Conservation (phyloP, 2,113 vertebrate species). For the Lepisosteus oculatus region DNA sequence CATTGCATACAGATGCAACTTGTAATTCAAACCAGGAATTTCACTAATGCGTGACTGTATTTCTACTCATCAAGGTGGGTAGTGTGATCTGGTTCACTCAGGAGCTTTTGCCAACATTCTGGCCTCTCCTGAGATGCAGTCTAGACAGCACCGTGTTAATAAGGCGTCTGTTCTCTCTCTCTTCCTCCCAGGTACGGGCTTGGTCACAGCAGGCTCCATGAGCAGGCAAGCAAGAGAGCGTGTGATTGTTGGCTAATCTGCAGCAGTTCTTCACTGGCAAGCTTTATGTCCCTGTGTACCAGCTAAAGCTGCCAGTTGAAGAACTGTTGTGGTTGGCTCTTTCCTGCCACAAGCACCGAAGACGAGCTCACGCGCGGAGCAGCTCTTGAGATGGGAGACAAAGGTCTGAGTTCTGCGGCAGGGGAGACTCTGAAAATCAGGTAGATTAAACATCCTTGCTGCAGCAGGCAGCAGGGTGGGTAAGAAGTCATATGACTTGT, state of each 20-base stretch:
- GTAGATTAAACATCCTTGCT: no score
- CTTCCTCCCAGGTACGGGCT: constrained; percentile 34
- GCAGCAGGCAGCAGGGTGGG: no score
- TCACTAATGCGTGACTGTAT: no score
- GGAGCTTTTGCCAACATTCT: not conserved
- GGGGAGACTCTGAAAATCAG: no score
- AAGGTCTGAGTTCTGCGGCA: no score
- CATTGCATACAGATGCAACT: no score
- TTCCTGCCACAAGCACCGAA: constrained; percentile 61
- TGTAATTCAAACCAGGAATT: no score
- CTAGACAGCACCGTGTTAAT: not conserved
- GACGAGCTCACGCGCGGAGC: constrained; percentile 3
- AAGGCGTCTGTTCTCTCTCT: constrained; percentile 31
- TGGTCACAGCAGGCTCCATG: constrained; percentile 10
- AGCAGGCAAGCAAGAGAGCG: not conserved
- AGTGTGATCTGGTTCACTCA: not conserved
- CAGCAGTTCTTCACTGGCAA: constrained; percentile 99
- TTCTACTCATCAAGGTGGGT: no score
- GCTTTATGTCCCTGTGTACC: constrained; percentile 95
- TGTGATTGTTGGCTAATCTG: constrained; percentile 79
- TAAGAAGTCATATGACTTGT: not conserved
- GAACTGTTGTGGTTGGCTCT: constrained; percentile 99
- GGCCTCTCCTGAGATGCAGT: not conserved
- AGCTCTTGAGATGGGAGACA: no score
- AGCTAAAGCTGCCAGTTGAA: constrained; percentile 99